phyloP scores from a whole-genome alignment of 2,113 vertebrate species.

The Tragelaphus strepsiceros region DNA sequence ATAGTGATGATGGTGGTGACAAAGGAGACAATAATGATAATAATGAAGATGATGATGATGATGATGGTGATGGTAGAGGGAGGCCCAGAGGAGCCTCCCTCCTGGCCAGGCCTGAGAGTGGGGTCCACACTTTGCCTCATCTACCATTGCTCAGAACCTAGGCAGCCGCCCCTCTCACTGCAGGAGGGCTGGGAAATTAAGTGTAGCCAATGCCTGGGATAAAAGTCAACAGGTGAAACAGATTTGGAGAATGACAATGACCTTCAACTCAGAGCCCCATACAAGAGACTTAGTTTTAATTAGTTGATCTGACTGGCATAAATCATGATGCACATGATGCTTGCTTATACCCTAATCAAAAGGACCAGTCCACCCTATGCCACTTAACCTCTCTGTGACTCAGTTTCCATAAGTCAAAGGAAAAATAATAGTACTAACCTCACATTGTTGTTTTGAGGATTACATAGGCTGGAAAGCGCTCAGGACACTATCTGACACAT shows the following conservation, averaged over 20 bases:
- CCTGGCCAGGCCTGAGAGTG: neutral
- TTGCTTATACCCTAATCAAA: neutral
- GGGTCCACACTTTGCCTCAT: neutral
- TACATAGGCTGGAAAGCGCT: neutral
- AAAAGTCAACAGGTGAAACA: neutral
- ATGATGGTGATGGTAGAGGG: neutral
- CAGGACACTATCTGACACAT: neutral
- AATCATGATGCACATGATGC: neutral
- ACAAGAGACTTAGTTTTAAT: neutral
- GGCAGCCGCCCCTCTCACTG: neutral
- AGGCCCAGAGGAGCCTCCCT: neutral
- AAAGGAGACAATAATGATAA: rapidly evolving
- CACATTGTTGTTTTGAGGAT: neutral
- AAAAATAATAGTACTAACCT: neutral
- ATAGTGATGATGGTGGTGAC: neutral
- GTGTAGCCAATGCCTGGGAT: neutral
- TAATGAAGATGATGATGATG: neutral
- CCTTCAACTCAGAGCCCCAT: neutral
- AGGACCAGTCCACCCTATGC: neutral
- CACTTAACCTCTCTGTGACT: neutral
- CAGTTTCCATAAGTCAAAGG: neutral
- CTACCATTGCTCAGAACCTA: neutral
- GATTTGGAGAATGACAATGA: neutral
- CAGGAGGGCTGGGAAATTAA: neutral
- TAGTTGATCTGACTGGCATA: neutral